These are phyloP conservation scores for Dissostichus mawsoni DNA, from an alignment of 2,113 vertebrate genomes.

Conservation along the genomic window DNA sequence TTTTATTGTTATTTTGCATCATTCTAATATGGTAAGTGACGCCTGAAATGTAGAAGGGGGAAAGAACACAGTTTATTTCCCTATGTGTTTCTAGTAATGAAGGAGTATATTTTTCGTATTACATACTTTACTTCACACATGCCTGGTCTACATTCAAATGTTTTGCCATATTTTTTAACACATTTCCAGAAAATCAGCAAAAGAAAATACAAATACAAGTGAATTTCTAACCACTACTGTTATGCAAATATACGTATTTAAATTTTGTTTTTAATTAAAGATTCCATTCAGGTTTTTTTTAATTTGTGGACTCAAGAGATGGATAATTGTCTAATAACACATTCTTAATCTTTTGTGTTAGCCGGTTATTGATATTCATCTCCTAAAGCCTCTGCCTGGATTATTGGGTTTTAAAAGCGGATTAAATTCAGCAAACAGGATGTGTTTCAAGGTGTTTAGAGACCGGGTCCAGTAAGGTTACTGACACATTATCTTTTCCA, in stretches of 20 bases:
- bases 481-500: not conserved
- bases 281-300: no score
- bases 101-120: not conserved
- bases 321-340: no score
- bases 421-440: not conserved
- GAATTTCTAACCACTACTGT: no score
- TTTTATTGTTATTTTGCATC: not conserved
- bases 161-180: no score
- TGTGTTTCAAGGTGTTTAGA: constrained; percentile 6
- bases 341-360: no score
- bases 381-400: not conserved
- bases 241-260: no score
- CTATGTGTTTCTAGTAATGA: not conserved
- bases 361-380: not conserved
- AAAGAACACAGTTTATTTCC: not conserved
- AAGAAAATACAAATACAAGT: not conserved
- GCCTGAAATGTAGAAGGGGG: not conserved
- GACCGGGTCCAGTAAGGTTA: not conserved
- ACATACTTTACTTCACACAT: not conserved
- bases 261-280: no score
- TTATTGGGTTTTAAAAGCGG: not conserved
- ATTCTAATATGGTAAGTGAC: not conserved
- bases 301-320: no score
- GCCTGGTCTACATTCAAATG: not conserved
- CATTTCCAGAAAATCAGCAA: no score